phyloP scores from a whole-genome alignment of 53 echinoderm and acorn worm genomes.

The Paelopatides confundens region DNA sequence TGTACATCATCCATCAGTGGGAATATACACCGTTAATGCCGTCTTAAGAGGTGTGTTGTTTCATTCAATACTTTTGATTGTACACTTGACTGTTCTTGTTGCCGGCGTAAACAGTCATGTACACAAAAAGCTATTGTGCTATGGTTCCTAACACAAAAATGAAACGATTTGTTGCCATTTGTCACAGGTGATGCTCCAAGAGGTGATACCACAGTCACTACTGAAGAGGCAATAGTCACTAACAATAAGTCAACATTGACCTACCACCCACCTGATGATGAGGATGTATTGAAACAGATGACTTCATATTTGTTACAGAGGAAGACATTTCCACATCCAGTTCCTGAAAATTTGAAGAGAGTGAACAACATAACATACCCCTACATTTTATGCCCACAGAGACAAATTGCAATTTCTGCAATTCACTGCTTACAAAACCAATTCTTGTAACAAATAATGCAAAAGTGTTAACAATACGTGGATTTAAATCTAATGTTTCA shows the following conservation, averaged over 20 bases:
- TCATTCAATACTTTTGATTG: not conserved
- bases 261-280: conserved; percentile 23
- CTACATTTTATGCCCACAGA: not conserved
- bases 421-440: not conserved
- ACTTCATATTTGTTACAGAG: not conserved
- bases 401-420: not conserved
- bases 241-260: not conserved
- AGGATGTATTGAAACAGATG: not conserved
- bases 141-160: conserved; percentile 10
- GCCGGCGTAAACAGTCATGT: not conserved
- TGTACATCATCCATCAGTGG: not conserved
- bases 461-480: not conserved
- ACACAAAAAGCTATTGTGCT: not conserved
- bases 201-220: not conserved
- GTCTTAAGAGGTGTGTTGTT: not conserved
- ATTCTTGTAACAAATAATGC: not conserved
- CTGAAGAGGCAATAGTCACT: no score
- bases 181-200: not conserved
- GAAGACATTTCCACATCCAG: not conserved
- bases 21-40: not conserved
- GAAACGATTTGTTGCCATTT: not conserved
- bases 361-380: not conserved
- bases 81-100: conserved; percentile 2
- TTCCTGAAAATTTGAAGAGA: not conserved
- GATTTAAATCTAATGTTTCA: not conserved